Evolutionary conservation across 2,888 invertebrate species (phyloP), one percentile per base, ranked within the genome.

Genomic region (Podabrus alpinus): DNA sequence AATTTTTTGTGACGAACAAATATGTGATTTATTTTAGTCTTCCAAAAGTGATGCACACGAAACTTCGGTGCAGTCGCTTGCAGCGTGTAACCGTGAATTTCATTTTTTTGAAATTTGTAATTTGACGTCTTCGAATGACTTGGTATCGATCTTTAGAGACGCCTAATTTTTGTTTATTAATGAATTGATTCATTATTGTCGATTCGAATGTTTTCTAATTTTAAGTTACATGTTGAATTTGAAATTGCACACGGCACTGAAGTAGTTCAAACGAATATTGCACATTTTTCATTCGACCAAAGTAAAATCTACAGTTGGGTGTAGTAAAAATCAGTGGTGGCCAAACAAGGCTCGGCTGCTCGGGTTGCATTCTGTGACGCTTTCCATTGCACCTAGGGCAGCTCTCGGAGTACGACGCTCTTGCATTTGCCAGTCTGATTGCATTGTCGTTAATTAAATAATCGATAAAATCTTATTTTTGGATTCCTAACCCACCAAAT

Each of bases 331-430:
- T 79, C 81, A 79, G 82, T 80, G 64, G 81, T 82, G 78, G 81
- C 84, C 84, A 84, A 85, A 84, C 82, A 84, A 83, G 84, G 84
- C 81, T 80, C 80, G 84, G 81, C 80, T 81, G 45, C 81, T 82
- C 82, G 78, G 79, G 81, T 84, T 84, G 84, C 84, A 82, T 74
- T 80, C 76, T 75, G 71, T 80, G 78, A 78, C 78, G 82, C 80
- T 77, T 76, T 70, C 72, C 73, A 78, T 78, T 78, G 80, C 80
- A 80, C 77, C 76, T 72, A 76, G 72, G 76, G 74, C 71, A 75
- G 13, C 61, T 59, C 17, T 25, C 60, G 19, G 21, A 45, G 62
- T 15, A 73, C n/a, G 45, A 45, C 45, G 45, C n/a, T 45, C 45
- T 45, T 45, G n/a, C 45, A 45, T 45, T n/a, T n/a, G 45, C 1